Evolutionary conservation across 2,888 invertebrate genomes (phyloP).

Genomic region (Eupsilia transversa): DNA sequence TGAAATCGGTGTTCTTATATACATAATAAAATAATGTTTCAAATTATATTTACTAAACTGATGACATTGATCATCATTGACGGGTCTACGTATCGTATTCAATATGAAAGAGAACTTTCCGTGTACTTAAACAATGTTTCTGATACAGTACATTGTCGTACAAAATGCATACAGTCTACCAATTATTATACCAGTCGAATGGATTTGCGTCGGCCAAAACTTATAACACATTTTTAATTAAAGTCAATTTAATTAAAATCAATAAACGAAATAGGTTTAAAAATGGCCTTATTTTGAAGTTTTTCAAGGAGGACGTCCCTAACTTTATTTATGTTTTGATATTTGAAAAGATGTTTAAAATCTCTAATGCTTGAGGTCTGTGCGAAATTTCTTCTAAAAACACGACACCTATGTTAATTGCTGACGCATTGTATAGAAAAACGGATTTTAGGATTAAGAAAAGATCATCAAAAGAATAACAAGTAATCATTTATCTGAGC

Average conservation of each 20-base stretch:
- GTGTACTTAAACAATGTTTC: constrained; percentile 40
- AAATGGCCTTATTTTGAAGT: constrained; percentile 18
- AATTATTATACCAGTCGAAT: constrained; percentile 27
- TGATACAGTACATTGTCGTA: constrained; percentile 40
- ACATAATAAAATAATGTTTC: constrained; percentile 68
- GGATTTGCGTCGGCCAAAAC: constrained; percentile 33
- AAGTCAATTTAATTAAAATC: constrained; percentile 44
- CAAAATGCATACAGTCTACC: constrained; percentile 25
- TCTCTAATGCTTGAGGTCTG: constrained; percentile 24
- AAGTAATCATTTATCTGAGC: not conserved
- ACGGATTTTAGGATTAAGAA: constrained; percentile 34
- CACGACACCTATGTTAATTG: constrained; percentile 23
- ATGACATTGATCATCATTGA: constrained; percentile 53
- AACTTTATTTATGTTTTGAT: constrained; percentile 32
- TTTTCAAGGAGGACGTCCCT: not conserved
- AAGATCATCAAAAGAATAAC: constrained; percentile 37
- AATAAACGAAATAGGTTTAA: constrained; percentile 27
- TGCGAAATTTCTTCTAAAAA: constrained; percentile 32
- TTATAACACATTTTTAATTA: constrained; percentile 25
- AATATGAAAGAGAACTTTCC: constrained; percentile 31
- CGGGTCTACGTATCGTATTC: constrained; percentile 48
- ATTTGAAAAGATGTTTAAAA: constrained; percentile 45
- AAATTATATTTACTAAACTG: constrained; percentile 63
- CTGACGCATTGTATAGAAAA: constrained; percentile 15
- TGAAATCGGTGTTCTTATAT: constrained; percentile 68